Evolutionary conservation across 2,113 vertebrate species (phyloP), one percentile per base, ranked within the genome.

Genomic region (Chlamydotis undulata): DNA sequence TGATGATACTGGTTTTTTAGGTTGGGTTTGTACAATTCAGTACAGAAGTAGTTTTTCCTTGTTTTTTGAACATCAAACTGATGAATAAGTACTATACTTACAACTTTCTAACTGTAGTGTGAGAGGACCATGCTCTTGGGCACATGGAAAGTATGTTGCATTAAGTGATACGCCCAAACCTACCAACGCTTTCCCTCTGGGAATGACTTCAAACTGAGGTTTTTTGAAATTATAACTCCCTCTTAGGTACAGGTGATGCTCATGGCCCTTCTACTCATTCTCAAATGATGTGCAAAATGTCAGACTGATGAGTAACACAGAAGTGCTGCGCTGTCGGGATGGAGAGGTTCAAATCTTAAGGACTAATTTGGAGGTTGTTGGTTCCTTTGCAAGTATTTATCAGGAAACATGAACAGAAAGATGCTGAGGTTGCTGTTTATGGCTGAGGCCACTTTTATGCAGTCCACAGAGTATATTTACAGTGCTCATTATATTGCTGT

Each of bases 291-390:
- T 91, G 60, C 79, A 88, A 52, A 95, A 89, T 82, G 26, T 57
- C 49, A 37, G 33, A 55, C 22, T 60, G 37, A 47, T 52, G 28
- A 50, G 18, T 50, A 68, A 81, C 18, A 14, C 3, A 7, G 57
- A 78, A 95, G 49, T 8, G 5, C 71, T 89, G 84, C 61, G 7
- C 75, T 95, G 23, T 52, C 29, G 24, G 89, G 93, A 95, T 55
- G 93, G 89, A 90, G 86, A 81, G 37, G 77, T 95, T 97, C 93
- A 92, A 65, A 80, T 95, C 85, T 90, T 94, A 91, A 94, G 88
- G 91, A 90, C 93, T 97, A 41, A 91, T 96, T 88, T 93, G 78
- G 94, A 93, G 29, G 60, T 81, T 97, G 60, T 78, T 60, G n/a
- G 57, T 93, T 97, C 41, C 50, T 95, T 93, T 90, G 78, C 85